Conservation (phyloP, 2,797 vertebrate species). For the Sebastes reedi region DNA sequence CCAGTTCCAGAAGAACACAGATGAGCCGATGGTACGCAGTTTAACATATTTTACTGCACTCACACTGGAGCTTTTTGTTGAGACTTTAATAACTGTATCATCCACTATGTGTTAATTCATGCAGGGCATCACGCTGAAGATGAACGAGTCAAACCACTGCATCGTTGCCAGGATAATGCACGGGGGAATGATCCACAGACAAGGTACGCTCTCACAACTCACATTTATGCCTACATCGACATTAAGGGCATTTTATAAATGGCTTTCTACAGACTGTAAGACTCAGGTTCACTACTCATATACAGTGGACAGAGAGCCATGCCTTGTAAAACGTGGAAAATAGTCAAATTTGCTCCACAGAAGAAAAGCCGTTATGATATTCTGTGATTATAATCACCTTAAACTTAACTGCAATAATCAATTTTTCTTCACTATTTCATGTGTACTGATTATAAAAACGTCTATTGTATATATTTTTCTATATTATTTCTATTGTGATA, state of each 20-base stretch:
- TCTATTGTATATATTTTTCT: too few species aligned
- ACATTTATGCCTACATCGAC: not conserved
- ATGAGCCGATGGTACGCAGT: conserved; percentile 89
- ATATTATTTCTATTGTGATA: too few species aligned
- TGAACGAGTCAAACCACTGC: conserved; percentile 97
- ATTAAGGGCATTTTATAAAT: not conserved
- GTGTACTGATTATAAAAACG: too few species aligned
- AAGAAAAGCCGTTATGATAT: not conserved
- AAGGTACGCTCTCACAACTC: conserved; percentile 83
- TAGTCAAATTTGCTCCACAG: not conserved
- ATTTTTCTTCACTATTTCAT: too few species aligned
- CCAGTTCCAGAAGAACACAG: conserved; percentile 99
- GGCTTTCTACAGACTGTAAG: not conserved
- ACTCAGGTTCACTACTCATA: not conserved
- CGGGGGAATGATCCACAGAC: conserved; percentile 98
- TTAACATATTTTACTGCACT: not conserved
- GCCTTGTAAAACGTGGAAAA: not conserved
- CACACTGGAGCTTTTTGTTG: not conserved
- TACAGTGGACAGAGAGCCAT: not conserved
- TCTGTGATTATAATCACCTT: not conserved
- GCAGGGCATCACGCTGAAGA: conserved; percentile 98
- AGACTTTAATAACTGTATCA: not conserved
- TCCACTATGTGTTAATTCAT: not conserved
- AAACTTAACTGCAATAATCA: not conserved
- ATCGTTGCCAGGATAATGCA: conserved; percentile 99